phyloP scores from a whole-genome alignment of 2,888 invertebrate species.

The Temnothorax ravouxi region DNA sequence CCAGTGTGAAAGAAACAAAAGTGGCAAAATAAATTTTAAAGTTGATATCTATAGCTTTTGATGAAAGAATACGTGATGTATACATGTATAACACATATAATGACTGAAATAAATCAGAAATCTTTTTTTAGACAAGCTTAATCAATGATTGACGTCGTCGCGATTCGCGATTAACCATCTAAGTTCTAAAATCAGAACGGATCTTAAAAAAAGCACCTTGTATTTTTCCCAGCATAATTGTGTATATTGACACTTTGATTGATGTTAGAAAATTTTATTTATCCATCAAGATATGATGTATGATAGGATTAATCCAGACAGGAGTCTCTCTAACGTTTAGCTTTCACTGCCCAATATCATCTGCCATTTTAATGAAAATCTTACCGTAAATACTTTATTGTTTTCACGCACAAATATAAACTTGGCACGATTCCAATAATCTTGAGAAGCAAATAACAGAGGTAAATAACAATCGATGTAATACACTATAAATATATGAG shows the following conservation, averaged over 20 bases:
- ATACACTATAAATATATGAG: not conserved
- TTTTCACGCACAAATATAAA: not conserved
- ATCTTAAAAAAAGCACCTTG: not conserved
- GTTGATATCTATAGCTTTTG: not conserved
- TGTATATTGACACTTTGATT: slow-evolving; percentile 20
- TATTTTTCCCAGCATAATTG: slow-evolving; percentile 20
- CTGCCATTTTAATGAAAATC: not conserved
- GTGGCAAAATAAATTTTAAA: not conserved
- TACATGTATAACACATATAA: not conserved
- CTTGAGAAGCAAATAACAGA: not conserved
- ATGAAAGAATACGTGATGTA: too few species aligned
- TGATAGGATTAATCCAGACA: not conserved
- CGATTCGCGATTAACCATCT: not conserved
- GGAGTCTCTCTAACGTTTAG: not conserved
- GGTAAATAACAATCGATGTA: not conserved
- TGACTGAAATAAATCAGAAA: not conserved
- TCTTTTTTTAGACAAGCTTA: not conserved
- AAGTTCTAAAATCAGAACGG: not conserved
- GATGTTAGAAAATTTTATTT: slow-evolving; percentile 12
- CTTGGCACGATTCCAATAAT: not conserved
- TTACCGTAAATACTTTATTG: not conserved
- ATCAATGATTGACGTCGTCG: not conserved
- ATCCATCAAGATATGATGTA: not conserved
- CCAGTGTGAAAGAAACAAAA: not conserved
- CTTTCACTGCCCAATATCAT: not conserved